These are phyloP conservation scores for Pyrrhia umbra DNA, from an alignment of 2,888 invertebrate genomes.

Conservation along the genomic window DNA sequence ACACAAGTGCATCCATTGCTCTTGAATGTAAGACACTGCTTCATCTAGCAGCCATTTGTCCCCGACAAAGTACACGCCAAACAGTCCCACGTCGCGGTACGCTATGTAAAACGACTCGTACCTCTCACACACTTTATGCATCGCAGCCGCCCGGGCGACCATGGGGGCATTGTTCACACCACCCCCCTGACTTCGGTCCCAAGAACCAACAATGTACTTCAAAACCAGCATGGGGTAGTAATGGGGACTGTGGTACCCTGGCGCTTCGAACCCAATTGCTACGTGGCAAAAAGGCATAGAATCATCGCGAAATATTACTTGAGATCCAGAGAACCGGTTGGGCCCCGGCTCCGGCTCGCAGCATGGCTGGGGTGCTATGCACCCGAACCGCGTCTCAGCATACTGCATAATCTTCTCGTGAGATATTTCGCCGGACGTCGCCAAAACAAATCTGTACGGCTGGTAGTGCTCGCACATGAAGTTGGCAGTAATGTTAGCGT, in stretches of 20 bases:
- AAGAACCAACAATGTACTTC: slow-evolving; percentile 79
- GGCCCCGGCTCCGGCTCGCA: slow-evolving; percentile 61
- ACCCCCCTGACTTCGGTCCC: slow-evolving; percentile 78
- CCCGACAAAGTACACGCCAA: slow-evolving; percentile 85
- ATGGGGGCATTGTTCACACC: slow-evolving; percentile 69
- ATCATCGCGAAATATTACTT: slow-evolving; percentile 76
- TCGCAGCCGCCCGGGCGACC: slow-evolving; percentile 73
- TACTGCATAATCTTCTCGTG: slow-evolving; percentile 91
- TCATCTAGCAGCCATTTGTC: slow-evolving; percentile 74
- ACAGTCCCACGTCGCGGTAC: slow-evolving; percentile 83
- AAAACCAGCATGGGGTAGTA: slow-evolving; percentile 76
- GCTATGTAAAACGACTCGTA: slow-evolving; percentile 84
- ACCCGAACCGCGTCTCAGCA: slow-evolving; percentile 89
- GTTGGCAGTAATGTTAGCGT: slow-evolving; percentile 68
- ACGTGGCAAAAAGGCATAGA: slow-evolving; percentile 81
- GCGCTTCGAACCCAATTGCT: slow-evolving; percentile 85
- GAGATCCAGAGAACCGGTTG: slow-evolving; percentile 69
- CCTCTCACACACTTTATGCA: slow-evolving; percentile 73
- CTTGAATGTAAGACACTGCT: slow-evolving; percentile 76
- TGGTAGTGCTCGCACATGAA: slow-evolving; percentile 74
- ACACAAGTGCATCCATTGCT: slow-evolving; percentile 82
- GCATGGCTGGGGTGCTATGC: slow-evolving; percentile 66
- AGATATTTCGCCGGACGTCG: slow-evolving; percentile 92
- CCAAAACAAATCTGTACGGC: slow-evolving; percentile 92
- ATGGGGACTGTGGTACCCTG: slow-evolving; percentile 76